Conservation (phyloP, 2,797 vertebrate genomes). For the Acestrorhynchus altus region DNA sequence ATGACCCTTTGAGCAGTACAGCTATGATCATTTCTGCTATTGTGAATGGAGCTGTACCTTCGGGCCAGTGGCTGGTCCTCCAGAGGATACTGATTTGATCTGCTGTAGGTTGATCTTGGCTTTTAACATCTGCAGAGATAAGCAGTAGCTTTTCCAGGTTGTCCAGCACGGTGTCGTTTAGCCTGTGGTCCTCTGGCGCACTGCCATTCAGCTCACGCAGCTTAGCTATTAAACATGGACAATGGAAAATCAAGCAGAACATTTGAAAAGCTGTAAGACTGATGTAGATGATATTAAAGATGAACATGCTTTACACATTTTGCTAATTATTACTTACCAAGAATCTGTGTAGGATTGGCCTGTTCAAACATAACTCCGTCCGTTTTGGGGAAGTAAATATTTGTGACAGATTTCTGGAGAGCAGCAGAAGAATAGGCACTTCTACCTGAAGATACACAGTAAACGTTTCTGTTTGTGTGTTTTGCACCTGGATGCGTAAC, state of each 20-base stretch:
- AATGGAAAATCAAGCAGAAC: no score
- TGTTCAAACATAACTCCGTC: constrained; percentile 95
- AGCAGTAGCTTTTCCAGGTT: constrained; percentile 84
- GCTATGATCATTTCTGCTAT: neutral
- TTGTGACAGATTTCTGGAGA: constrained; percentile 72
- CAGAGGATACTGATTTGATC: constrained; percentile 89
- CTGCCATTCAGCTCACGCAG: constrained; percentile 90
- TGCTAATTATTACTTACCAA: constrained; percentile 78
- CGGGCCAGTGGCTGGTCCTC: constrained; percentile 94
- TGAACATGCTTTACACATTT: neutral
- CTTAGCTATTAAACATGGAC: constrained; percentile 82
- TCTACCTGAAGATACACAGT: constrained; percentile 71
- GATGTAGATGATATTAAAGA: no score
- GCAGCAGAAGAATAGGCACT: constrained; percentile 84
- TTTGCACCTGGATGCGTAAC: neutral
- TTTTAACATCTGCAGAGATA: constrained; percentile 75
- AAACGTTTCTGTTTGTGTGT: neutral
- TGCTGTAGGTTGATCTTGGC: constrained; percentile 77
- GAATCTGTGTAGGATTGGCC: constrained; percentile 89
- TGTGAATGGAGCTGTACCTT: constrained; percentile 78
- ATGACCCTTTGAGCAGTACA: no score
- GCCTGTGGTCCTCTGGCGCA: constrained; percentile 84
- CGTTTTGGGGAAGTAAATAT: constrained; percentile 95
- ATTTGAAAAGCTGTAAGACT: neutral
- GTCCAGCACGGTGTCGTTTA: constrained; percentile 86